These are phyloP conservation scores for Lymantria dispar DNA, from an alignment of 2,888 invertebrate genomes.

Conservation along the genomic window DNA sequence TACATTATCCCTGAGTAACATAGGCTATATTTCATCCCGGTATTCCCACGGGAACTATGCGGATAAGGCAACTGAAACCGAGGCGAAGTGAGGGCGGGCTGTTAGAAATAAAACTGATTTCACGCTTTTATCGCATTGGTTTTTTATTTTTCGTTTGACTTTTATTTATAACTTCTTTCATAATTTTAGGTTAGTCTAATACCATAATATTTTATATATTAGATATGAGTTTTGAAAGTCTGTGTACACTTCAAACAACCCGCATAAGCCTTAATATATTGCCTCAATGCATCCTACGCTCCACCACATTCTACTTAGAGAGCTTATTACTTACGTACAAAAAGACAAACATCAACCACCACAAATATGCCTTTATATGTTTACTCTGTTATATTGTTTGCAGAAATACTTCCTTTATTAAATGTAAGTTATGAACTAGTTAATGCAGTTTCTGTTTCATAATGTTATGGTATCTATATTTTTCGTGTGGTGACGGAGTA, in stretches of 20 bases:
- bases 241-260: not conserved
- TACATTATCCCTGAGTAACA: no score
- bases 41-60: no score
- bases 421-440: not conserved
- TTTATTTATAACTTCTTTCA: no score
- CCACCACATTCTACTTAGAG: not conserved
- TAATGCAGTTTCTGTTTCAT: not conserved
- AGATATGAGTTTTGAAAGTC: not conserved
- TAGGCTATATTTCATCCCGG: no score
- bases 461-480: no score
- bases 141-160: no score
- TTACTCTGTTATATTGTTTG: not conserved
- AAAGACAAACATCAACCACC: not conserved
- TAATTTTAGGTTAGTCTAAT: no score
- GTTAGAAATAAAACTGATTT: no score
- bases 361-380: not conserved
- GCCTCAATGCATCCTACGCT: not conserved
- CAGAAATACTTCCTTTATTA: not conserved
- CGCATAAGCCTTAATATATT: not conserved
- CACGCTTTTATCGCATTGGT: no score
- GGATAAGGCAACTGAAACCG: no score
- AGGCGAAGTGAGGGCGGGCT: no score
- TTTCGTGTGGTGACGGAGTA: no score
- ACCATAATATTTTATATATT: not conserved
- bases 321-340: not conserved